These are phyloP conservation scores for Bombus superbus DNA, from an alignment of 1,140 invertebrate species.

Conservation along the genomic window DNA sequence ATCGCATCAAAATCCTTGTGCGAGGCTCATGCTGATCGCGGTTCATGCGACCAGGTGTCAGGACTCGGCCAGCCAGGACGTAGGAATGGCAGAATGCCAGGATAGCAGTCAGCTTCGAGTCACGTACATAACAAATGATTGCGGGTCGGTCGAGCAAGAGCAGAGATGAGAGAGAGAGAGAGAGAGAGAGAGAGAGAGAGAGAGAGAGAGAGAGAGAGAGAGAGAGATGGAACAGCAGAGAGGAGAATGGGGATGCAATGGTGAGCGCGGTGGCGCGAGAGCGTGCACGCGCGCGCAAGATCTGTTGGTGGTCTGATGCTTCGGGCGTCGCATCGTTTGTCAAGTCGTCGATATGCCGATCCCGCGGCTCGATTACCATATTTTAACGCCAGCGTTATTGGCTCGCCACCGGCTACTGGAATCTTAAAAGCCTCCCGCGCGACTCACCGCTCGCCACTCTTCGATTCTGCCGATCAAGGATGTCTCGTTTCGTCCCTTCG, in stretches of 20 bases:
- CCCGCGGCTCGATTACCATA: slow-evolving; percentile 80
- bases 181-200: neutral
- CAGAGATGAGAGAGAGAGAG: neutral
- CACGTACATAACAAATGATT: slow-evolving; percentile 82
- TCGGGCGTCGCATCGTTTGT: slow-evolving; percentile 81
- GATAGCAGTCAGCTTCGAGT: slow-evolving; percentile 77
- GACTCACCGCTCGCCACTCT: slow-evolving; percentile 20
- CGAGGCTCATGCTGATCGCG: slow-evolving; percentile 33
- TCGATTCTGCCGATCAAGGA: neutral
- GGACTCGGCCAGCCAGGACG: slow-evolving; percentile 66
- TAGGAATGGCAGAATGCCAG: slow-evolving; percentile 72
- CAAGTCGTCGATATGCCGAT: slow-evolving; percentile 82
- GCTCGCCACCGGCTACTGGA: slow-evolving; percentile 78
- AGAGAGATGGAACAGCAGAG: slow-evolving; percentile 2
- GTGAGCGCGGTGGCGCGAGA: slow-evolving; percentile 19
- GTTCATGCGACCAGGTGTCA: slow-evolving; percentile 60
- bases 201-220: neutral
- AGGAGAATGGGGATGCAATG: slow-evolving; percentile 46
- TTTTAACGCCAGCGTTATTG: slow-evolving; percentile 82
- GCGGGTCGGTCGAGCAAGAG: slow-evolving; percentile 65
- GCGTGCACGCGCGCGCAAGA: slow-evolving; percentile 67
- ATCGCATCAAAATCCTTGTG: slow-evolving; percentile 29
- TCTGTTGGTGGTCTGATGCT: slow-evolving; percentile 81
- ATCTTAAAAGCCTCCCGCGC: slow-evolving; percentile 68
- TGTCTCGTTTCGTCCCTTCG: neutral